phyloP scores from a whole-genome alignment of 2,113 vertebrate genomes.

The Psilopogon haemacephalus region DNA sequence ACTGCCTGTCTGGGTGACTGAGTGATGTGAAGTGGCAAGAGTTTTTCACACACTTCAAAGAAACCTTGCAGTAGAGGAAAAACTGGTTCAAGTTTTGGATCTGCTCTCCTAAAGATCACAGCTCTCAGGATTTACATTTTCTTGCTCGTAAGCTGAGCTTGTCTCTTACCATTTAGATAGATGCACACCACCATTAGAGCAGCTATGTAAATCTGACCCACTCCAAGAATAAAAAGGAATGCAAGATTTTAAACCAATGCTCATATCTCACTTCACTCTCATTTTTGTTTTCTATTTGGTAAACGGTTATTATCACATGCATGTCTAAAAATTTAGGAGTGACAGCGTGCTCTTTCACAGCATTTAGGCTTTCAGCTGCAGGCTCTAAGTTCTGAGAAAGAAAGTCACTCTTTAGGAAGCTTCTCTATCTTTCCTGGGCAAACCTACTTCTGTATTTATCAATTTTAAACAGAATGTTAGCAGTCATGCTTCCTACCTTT shows the following conservation, averaged over 20 bases:
- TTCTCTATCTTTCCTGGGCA: background rate
- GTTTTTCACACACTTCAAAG: background rate
- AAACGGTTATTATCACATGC: background rate
- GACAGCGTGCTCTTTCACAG: background rate
- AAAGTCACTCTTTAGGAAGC: background rate
- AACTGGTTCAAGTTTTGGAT: background rate
- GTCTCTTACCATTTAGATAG: background rate
- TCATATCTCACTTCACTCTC: background rate
- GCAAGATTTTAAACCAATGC: background rate
- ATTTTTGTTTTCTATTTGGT: background rate
- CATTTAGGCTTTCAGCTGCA: background rate
- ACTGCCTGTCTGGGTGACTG: background rate
- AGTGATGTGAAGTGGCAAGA: background rate
- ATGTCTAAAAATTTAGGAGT: background rate
- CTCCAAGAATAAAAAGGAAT: background rate
- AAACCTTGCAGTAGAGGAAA: background rate
- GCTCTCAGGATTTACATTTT: background rate
- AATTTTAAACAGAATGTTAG: background rate
- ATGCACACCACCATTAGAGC: background rate
- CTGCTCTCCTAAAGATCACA: background rate
- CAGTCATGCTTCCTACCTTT: background rate
- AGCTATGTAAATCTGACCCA: background rate
- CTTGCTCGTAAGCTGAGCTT: background rate
- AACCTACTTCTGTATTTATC: background rate
- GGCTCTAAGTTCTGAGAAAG: background rate